Conservation (phyloP, 2,888 invertebrate species). For the Synergus laeviventris region DNA sequence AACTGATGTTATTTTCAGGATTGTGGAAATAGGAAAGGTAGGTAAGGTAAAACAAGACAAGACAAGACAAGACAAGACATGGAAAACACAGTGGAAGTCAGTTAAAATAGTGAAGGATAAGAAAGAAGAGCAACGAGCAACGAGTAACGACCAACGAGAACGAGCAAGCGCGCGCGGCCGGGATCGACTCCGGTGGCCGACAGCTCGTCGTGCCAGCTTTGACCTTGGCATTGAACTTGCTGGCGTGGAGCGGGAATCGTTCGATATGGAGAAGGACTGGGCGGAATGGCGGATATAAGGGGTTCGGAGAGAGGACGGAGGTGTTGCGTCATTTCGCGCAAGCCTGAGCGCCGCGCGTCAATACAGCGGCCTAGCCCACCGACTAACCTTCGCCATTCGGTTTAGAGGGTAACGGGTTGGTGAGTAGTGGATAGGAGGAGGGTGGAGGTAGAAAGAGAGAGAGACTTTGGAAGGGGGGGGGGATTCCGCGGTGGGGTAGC, state of each 20-base stretch:
- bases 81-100: too few species aligned
- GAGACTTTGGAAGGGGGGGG: slow-evolving; percentile 11
- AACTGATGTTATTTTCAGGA: slow-evolving; percentile 40
- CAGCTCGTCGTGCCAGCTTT: slow-evolving; percentile 70
- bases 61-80: too few species aligned
- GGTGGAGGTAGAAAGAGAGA: slow-evolving; percentile 4
- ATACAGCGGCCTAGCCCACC: slow-evolving; percentile 68
- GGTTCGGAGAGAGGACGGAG: slow-evolving; percentile 45
- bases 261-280: slow-evolving; percentile 45
- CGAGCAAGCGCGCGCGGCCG: slow-evolving; percentile 52
- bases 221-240: slow-evolving; percentile 76
- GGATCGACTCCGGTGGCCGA: slow-evolving; percentile 69
- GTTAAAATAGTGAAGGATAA: slow-evolving; percentile 8
- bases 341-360: slow-evolving; percentile 70
- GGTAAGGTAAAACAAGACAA: not conserved
- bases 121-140: slow-evolving; percentile 39
- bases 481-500: slow-evolving; percentile 41
- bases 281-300: slow-evolving; percentile 12
- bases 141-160: slow-evolving; percentile 42
- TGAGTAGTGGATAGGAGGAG: slow-evolving; percentile 35
- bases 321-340: slow-evolving; percentile 73
- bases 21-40: slow-evolving; percentile 42
- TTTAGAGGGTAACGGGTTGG: slow-evolving; percentile 44
- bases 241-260: slow-evolving; percentile 56
- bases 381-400: slow-evolving; percentile 68